Evolutionary conservation across 2,888 invertebrate species (phyloP), one percentile per base, ranked within the genome.

Genomic region (Athripsodes cinereus): DNA sequence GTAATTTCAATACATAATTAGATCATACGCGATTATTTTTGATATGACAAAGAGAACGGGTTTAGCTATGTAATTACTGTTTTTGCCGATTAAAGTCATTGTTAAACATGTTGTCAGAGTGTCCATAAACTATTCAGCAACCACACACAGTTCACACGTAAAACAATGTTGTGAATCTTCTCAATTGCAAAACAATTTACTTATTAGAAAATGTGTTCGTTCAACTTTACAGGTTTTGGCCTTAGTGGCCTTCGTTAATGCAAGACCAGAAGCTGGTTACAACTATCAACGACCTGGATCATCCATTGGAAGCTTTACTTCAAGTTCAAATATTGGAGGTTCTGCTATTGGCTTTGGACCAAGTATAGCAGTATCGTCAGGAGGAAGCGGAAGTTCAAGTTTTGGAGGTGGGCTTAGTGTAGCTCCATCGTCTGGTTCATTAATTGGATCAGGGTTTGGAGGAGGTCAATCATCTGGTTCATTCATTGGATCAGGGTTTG

Each of bases 241-340:
- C 72, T 75, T 82, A 64, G 74, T 81, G 73, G 78, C 80, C 58
- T 73, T 80, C 70, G 79, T 79, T 69, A 78, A 80, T 70, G 81
- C 80, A 58, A 75, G 81, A 62, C 83, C 83, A 70, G 82, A 83
- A 72, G 82, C 82, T 72, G 81, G 81, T 71, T 81, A 79, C 73
- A 76, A 71, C 71, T 71, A 71, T 65, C 67, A 72, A 31, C 47
- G 58, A 16, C 64, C 66, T 2, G 26, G 22, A 13, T 40, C 8
- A 2, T n/a, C n/a, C n/a, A n/a, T n/a, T n/a, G 40, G 40, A 49
- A 5, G 10, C 48, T 31, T 26, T 3, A 13, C 40, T 5, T 8
- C 40, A 13, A 8, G 26, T 18, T 3, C 21, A 10, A 11, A 8
- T 22, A 10, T 26, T 19, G 54, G 54, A 22, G 21, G 47, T 6